These are phyloP conservation scores for Nezara viridula DNA, from an alignment of 2,888 invertebrate species.

Conservation along the genomic window DNA sequence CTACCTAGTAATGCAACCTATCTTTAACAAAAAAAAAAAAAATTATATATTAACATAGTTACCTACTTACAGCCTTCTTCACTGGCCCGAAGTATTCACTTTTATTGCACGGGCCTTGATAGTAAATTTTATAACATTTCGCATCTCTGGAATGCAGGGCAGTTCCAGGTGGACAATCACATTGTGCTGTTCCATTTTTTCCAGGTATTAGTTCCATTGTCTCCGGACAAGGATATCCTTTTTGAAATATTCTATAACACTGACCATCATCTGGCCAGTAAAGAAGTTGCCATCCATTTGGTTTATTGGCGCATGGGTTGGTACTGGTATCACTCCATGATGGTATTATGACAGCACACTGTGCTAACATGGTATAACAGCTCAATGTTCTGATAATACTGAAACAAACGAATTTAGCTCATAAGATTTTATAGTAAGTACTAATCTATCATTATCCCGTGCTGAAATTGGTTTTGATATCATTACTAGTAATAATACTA, in stretches of 20 bases:
- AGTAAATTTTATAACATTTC: slow-evolving; percentile 81
- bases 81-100: slow-evolving; percentile 85
- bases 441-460: background rate
- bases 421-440: background rate
- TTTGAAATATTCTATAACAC: slow-evolving; percentile 89
- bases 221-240: slow-evolving; percentile 84
- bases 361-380: slow-evolving; percentile 11
- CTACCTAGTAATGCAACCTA: background rate
- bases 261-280: slow-evolving; percentile 87
- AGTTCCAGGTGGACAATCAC: slow-evolving; percentile 85
- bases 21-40: background rate
- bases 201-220: slow-evolving; percentile 86
- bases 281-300: slow-evolving; percentile 87
- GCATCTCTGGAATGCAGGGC: slow-evolving; percentile 79
- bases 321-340: slow-evolving; percentile 87
- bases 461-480: background rate
- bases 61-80: slow-evolving; percentile 66
- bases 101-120: slow-evolving; percentile 79
- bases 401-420: background rate
- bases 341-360: slow-evolving; percentile 80
- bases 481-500: no score
- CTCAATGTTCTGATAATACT: background rate
- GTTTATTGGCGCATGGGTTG: slow-evolving; percentile 86
- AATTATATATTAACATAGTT: background rate
- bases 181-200: slow-evolving; percentile 79